Evolutionary conservation across 2,113 vertebrate species (phyloP).

Genomic region (Pachypanchax playfairii): DNA sequence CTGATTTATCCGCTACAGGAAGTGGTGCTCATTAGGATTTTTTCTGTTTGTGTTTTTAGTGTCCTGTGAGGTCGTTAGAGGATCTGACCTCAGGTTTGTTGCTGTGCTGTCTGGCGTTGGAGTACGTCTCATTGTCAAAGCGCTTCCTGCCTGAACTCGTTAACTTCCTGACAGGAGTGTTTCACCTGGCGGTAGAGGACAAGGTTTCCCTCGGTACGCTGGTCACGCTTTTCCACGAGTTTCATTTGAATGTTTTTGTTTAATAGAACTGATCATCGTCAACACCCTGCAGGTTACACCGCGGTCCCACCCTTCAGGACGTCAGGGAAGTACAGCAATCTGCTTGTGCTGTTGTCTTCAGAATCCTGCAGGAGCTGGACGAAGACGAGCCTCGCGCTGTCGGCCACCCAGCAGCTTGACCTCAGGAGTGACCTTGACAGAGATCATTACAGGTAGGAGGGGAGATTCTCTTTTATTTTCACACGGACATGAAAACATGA

Average conservation of each 20-base stretch:
- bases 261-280: neutral
- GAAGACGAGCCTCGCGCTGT: slow-evolving; percentile 77
- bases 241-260: neutral
- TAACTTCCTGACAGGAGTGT: slow-evolving; percentile 87
- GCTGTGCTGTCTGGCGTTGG: slow-evolving; percentile 87
- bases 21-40: too few species aligned
- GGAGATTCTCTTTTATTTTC: neutral
- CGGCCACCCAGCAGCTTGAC: slow-evolving; percentile 51
- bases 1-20: too few species aligned
- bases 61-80: slow-evolving; percentile 81
- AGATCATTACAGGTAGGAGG: slow-evolving; percentile 85
- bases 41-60: slow-evolving; percentile 78
- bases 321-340: slow-evolving; percentile 78
- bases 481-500: neutral
- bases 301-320: slow-evolving; percentile 86
- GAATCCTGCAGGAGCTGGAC: slow-evolving; percentile 82
- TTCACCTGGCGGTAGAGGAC: slow-evolving; percentile 84
- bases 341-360: slow-evolving; percentile 80
- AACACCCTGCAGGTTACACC: slow-evolving; percentile 77
- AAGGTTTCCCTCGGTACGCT: slow-evolving; percentile 76
- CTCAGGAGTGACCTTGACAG: slow-evolving; percentile 62
- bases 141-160: slow-evolving; percentile 91
- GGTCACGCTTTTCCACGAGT: neutral
- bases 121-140: slow-evolving; percentile 88
- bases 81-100: slow-evolving; percentile 86